phyloP scores from a whole-genome alignment of 2,888 invertebrate species.

The Macrophya alboannulata region DNA sequence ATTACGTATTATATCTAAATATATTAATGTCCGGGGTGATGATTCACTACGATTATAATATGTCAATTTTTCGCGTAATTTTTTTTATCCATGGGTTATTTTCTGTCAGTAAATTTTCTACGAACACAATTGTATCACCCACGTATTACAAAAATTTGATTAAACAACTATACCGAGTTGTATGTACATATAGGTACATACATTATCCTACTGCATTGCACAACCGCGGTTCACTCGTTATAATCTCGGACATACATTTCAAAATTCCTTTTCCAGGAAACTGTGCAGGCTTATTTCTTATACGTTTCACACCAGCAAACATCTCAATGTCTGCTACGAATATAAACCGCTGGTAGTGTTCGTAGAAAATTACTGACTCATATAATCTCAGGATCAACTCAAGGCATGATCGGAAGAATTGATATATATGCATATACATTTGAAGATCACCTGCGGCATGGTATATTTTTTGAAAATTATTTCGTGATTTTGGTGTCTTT shows the following conservation, averaged over 20 bases:
- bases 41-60: neutral
- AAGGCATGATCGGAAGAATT: slow-evolving; percentile 6
- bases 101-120: neutral
- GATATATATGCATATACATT: neutral
- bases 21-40: neutral
- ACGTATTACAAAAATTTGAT: neutral
- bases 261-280: neutral
- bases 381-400: neutral
- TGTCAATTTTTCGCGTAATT: neutral
- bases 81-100: neutral
- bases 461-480: neutral
- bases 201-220: neutral
- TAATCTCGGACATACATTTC: neutral
- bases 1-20: neutral
- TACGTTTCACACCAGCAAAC: neutral
- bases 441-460: neutral
- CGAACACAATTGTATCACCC: neutral
- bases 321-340: neutral
- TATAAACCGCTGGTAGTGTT: neutral
- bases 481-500: neutral
- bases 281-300: neutral
- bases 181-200: neutral
- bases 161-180: neutral
- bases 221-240: neutral
- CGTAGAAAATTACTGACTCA: neutral